Conservation (phyloP, 2,113 vertebrate genomes). For the Amphiprion ocellaris region DNA sequence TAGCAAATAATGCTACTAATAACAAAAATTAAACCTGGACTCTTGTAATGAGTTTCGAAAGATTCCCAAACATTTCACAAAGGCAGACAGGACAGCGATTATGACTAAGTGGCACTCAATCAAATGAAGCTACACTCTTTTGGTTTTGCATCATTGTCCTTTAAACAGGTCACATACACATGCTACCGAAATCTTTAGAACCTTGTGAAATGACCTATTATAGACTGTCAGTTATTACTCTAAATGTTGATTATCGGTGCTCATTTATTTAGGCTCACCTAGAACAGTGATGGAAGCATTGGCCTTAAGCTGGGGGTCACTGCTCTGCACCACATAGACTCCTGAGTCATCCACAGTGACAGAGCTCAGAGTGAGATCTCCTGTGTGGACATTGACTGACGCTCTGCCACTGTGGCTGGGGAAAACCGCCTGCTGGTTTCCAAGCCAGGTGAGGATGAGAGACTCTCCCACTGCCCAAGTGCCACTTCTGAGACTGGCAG, state of each 20-base stretch:
- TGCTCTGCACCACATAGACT: constrained; percentile 58
- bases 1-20: neutral
- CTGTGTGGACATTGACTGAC: constrained; percentile 45
- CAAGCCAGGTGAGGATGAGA: constrained; percentile 62
- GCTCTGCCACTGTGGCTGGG: constrained; percentile 50
- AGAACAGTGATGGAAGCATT: constrained; percentile 54
- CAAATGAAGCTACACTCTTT: no score
- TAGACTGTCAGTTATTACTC: neutral
- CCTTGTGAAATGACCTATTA: neutral
- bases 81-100: no score
- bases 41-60: neutral
- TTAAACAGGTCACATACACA: neutral
- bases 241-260: neutral
- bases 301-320: constrained; percentile 28
- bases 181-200: neutral
- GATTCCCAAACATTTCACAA: neutral
- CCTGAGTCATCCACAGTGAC: constrained; percentile 65
- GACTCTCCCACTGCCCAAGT: constrained; percentile 55
- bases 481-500: constrained; percentile 11
- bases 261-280: constrained; percentile 46
- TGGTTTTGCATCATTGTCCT: neutral
- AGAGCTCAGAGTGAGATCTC: constrained; percentile 60
- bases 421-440: constrained; percentile 29
- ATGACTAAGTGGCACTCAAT: no score
- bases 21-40: neutral